Conservation (phyloP, 2,113 vertebrate genomes). For the Serinus canaria region DNA sequence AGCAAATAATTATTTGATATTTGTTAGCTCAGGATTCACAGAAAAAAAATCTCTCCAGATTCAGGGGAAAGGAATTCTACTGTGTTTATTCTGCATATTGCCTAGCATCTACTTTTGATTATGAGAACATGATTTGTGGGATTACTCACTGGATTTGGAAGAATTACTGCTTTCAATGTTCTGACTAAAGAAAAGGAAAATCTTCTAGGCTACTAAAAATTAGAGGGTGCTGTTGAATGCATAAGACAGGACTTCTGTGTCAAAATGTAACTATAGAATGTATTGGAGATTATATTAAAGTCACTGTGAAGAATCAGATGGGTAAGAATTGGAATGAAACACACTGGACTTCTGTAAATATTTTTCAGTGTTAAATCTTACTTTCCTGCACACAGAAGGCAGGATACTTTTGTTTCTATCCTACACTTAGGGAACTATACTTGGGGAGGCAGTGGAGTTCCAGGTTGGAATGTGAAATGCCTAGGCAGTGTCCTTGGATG, state of each 20-base stretch:
- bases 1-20: constrained; percentile 30
- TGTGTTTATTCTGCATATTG: neutral
- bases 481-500: neutral
- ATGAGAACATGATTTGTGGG: neutral
- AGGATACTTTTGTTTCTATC: neutral
- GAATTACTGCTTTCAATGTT: neutral
- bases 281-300: neutral
- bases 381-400: neutral
- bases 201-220: neutral
- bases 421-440: neutral
- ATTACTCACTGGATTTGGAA: constrained; percentile 24
- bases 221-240: neutral
- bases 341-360: neutral
- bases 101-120: neutral
- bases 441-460: neutral
- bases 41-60: constrained; percentile 16
- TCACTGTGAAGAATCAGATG: neutral
- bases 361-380: neutral
- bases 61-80: neutral
- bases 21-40: neutral
- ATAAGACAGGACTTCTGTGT: neutral
- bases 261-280: neutral
- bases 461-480: neutral
- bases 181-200: neutral
- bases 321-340: neutral